Evolutionary conservation across 1,140 invertebrate genomes (phyloP), one percentile per base, ranked within the genome.

Genomic region (Orius insidiosus): DNA sequence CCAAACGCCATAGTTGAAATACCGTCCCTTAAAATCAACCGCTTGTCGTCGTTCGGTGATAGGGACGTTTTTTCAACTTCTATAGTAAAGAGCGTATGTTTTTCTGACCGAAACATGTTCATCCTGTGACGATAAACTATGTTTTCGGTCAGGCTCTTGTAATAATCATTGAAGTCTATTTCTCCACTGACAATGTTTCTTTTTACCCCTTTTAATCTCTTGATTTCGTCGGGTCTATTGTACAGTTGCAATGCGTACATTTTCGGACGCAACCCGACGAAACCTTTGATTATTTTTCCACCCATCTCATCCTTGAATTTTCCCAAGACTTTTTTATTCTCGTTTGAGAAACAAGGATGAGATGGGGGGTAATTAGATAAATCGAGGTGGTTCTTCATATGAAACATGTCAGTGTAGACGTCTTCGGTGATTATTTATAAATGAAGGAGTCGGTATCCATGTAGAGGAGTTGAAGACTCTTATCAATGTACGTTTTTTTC

Each of bases 241-340:
- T 53, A 31, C 38, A 54, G 34, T 51, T 47, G 54, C 18, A 56
- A 52, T 10, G 55, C 48, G 53, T 67, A 68, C 53, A 66, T 59
- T 57, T 70, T 70, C 10, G 60, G 51, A 46, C 57, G 49, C 39
- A 67, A 46, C 7, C 61, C 62, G 34, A 64, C 46, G 58, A 61
- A 69, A 52, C 61, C 56, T 6, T 36, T 50, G 36, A 68, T 58
- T 33, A 60, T 54, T 45, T 46, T 47, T 5, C 61, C 61, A 49
- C 56, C 58, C 16, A 55, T 55, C 55, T 71, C 67, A 58, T 68
- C 65, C 56, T 68, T 71, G 52, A 69, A 62, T 55, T 65, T 60
- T 4, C 67, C 65, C 2, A 65, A 14, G 3, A 65, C 59, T 71
- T 70, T n/a, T 54, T 67, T 68, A 39, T 53, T 53, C 8, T 31